phyloP scores from a whole-genome alignment of 2,888 invertebrate species.

The Dryobota labecula region DNA sequence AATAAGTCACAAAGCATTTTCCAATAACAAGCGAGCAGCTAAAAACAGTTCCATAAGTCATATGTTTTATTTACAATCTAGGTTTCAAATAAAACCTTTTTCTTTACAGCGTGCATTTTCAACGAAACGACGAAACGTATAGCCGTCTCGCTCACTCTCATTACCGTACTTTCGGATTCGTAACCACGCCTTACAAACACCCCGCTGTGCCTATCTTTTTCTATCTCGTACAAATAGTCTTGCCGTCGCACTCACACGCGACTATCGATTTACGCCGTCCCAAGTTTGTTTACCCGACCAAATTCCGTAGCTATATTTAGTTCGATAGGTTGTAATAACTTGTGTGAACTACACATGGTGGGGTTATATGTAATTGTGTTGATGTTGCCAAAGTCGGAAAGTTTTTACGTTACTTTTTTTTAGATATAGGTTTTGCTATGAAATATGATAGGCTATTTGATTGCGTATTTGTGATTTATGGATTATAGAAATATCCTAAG shows the following conservation, averaged over 20 bases:
- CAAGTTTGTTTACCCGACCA: constrained; percentile 84
- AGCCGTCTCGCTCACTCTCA: constrained; percentile 72
- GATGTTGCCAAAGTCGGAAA: constrained; percentile 49
- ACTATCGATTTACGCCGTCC: constrained; percentile 81
- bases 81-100: constrained; percentile 68
- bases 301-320: constrained; percentile 80
- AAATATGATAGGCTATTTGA: constrained; percentile 58
- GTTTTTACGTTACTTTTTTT: constrained; percentile 40
- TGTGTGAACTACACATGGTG: constrained; percentile 77
- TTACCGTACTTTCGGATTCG: constrained; percentile 64
- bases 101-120: constrained; percentile 45
- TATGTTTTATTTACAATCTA: constrained; percentile 73
- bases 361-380: constrained; percentile 73
- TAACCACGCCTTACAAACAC: constrained; percentile 84
- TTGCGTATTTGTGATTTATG: constrained; percentile 47
- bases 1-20: constrained; percentile 55
- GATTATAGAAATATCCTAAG: constrained; percentile 18
- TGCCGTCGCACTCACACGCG: constrained; percentile 72
- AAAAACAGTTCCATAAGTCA: constrained; percentile 70
- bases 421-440: constrained; percentile 36
- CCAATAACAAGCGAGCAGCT: constrained; percentile 63
- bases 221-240: constrained; percentile 70
- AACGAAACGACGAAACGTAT: constrained; percentile 59
- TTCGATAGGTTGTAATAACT: constrained; percentile 75
- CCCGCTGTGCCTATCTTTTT: constrained; percentile 75